A percentile compares a stretch with the other conserved stretches of the same genome.
Conservation (phyloP, 1,140 invertebrate genomes). For the Macrostomum lignano region DNA sequence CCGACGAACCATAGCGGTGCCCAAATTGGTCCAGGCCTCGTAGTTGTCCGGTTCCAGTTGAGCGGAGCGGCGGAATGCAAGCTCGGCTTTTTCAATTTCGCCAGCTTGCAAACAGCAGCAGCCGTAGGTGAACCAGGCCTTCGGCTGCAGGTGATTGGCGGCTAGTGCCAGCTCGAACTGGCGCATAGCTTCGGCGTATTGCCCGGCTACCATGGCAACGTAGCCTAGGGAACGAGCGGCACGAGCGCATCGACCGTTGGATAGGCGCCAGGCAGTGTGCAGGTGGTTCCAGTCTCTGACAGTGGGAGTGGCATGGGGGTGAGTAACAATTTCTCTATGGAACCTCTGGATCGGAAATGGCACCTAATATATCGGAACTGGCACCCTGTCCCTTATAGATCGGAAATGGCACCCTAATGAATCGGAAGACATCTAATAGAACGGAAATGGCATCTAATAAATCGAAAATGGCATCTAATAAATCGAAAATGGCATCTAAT, state of each 20-base stretch:
- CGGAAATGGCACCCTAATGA: no score
- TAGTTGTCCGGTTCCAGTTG: slow-evolving; percentile 4
- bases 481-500: no score
- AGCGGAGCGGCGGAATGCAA: background rate
- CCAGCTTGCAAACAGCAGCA: slow-evolving; percentile 3
- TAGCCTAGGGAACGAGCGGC: slow-evolving; percentile 1
- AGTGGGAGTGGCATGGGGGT: no score
- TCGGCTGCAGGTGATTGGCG: background rate
- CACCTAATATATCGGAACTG: no score
- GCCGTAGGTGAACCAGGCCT: slow-evolving; percentile 5
- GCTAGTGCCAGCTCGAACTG: slow-evolving; percentile 1
- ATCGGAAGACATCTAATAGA: no score
- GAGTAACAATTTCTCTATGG: no score
- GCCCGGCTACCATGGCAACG: background rate
- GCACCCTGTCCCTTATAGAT: no score
- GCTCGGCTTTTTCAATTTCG: background rate
- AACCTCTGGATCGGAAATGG: no score
- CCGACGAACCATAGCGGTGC: background rate
- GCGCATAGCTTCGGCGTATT: background rate
- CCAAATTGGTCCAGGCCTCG: slow-evolving; percentile 6
- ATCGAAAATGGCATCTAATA: no score
- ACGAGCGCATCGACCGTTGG: background rate
- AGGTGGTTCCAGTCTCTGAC: background rate
- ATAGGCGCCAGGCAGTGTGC: slow-evolving; percentile 1
- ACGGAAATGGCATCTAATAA: no score